Base-by-base conservation (phyloP, 2,797 vertebrate genomes). In the Apogon talboti region DNA sequence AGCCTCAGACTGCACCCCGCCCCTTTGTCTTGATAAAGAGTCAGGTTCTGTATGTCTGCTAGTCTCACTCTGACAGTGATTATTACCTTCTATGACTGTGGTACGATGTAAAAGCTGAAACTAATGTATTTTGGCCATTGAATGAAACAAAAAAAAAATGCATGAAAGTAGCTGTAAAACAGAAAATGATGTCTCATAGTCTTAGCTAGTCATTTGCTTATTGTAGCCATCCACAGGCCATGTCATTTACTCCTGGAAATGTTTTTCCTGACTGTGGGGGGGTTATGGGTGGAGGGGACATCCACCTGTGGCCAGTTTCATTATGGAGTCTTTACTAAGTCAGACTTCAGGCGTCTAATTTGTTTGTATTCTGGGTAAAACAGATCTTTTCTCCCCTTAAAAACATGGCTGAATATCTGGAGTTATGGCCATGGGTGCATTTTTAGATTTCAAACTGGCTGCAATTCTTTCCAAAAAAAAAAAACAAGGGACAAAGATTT, bases 91-190 rank as follows among this genome's bases (percentile, higher is more conserved):
- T 60, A 30, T 51, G 73, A 74, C 66, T 21, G 16, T 54, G 58
- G 47, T 77, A 61, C 66, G 56, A 77, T 81, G 77, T 86, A 86
- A 77, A 85, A 69, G 64, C 78, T 74, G 44, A 82, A 76, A 70
- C 21, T 68, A 78, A 78, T 87, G 86, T 85, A 76, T 70, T 65
- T 63, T 66, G 86, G 84, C 79, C 78, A 68, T 44, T 85, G 77
- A 89, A 87, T 89, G 87, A 86, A 84, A 63, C 64, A 75, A 76
- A 81, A 75, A 76, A 81, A 55, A 69, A 73, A 53, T 92, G 91
- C 92, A 93, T 93, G 91, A 79, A 78, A 70, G 77, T 82, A 85
- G 82, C 66, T 71, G 69, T 76, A 60, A 77, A 75, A 64, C 43
- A 53, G 61, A 84, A 79, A 62, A 58, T 16, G 77, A 72, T 54